Conservation (phyloP, 92 coral and sea anemone genomes). For the Paramuricea clavata region DNA sequence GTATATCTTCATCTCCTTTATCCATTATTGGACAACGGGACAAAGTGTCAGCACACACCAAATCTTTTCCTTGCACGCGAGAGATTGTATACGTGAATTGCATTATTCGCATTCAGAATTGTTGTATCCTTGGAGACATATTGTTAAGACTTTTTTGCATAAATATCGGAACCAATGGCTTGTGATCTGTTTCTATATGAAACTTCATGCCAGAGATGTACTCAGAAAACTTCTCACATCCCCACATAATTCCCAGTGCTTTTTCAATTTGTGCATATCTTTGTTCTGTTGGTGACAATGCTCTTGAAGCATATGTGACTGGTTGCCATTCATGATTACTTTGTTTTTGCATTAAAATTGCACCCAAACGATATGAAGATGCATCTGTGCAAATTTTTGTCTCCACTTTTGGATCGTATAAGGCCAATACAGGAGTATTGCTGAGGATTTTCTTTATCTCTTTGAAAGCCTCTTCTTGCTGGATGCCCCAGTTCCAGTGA, state of each 20-base stretch:
- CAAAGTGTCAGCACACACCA: slow-evolving; percentile 62
- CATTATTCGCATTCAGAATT: slow-evolving; percentile 63
- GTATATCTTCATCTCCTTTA: not conserved
- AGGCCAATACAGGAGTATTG: slow-evolving; percentile 59
- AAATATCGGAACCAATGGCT: slow-evolving; percentile 66
- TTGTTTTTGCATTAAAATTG: slow-evolving; percentile 48
- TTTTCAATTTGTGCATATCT: slow-evolving; percentile 49
- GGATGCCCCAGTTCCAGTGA: slow-evolving; percentile 61
- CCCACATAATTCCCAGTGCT: slow-evolving; percentile 68
- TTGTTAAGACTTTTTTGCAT: slow-evolving; percentile 59
- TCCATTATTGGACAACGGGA: slow-evolving; percentile 45
- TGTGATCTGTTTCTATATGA: slow-evolving; percentile 69
- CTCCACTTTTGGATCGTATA: slow-evolving; percentile 57
- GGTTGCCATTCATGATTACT: slow-evolving; percentile 48
- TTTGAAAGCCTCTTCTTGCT: slow-evolving; percentile 57
- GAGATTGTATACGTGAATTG: slow-evolving; percentile 63
- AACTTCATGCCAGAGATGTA: slow-evolving; percentile 56
- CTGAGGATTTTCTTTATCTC: slow-evolving; percentile 48
- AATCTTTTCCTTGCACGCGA: slow-evolving; percentile 69
- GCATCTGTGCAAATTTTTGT: slow-evolving; percentile 58
- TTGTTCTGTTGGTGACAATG: slow-evolving; percentile 43
- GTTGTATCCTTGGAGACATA: slow-evolving; percentile 55
- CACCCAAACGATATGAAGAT: slow-evolving; percentile 57
- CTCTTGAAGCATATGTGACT: slow-evolving; percentile 60
- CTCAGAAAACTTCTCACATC: slow-evolving; percentile 46